Conservation (phyloP, 2,113 vertebrate species). For the Thunnus thynnus region DNA sequence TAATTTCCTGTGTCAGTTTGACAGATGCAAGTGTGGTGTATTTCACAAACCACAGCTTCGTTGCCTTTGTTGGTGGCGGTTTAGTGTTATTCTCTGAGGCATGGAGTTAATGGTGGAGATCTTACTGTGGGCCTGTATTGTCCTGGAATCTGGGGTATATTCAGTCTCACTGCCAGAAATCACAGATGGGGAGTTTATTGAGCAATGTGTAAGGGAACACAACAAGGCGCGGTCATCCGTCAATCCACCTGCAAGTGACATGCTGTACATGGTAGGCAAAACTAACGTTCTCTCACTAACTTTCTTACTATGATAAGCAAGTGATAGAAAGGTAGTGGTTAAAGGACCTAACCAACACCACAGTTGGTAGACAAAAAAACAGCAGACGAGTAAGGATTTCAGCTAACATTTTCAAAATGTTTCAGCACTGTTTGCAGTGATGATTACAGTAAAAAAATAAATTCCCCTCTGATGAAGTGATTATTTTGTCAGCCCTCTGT, state of each 20-base stretch:
- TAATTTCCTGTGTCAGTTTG: constrained; percentile 34
- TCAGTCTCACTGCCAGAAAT: constrained; percentile 56
- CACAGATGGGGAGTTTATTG: constrained; percentile 59
- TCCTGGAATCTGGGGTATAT: not conserved
- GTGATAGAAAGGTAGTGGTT: not conserved
- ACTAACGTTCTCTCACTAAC: too few relatives aligned
- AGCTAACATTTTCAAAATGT: too few relatives aligned
- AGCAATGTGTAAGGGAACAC: constrained; percentile 66
- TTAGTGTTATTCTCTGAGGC: not conserved
- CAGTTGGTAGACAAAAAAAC: too few relatives aligned
- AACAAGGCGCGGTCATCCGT: constrained; percentile 61
- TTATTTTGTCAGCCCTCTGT: not conserved
- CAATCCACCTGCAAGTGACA: constrained; percentile 60
- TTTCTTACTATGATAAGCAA: not conserved
- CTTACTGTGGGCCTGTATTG: constrained; percentile 27
- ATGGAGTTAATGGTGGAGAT: not conserved
- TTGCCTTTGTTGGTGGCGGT: rapidly evolving
- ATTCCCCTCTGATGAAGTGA: not conserved
- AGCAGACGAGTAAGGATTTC: too few relatives aligned
- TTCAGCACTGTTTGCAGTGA: too few relatives aligned
- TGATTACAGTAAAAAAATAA: too few relatives aligned
- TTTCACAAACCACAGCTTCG: not conserved
- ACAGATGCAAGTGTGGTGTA: not conserved
- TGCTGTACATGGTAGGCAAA: constrained; percentile 78
- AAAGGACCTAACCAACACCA: not conserved